Evolutionary conservation across 2,113 vertebrate species (phyloP), one percentile per base, ranked within the genome.

Genomic region (Gracilinanus agilis): DNA sequence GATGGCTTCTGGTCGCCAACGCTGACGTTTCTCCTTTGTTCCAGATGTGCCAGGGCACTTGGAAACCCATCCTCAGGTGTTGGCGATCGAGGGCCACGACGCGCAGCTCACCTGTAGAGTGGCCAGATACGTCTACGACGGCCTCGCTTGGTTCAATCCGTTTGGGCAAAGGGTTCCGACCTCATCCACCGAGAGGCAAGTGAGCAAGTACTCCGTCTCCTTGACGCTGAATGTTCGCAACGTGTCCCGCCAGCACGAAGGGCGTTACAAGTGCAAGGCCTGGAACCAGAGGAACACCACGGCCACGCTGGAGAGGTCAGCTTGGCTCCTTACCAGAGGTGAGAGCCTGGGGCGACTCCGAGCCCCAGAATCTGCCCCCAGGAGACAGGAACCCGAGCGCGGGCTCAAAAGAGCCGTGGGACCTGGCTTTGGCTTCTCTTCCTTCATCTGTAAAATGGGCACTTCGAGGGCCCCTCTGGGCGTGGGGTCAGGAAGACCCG

Each of bases 81-180:
- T 90, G 0, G 98, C 98, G 54, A 98, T 99, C 1, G 98, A 98
- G 90, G 99, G 99, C 4, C 98, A 97, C 0, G 93, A 99, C 0
- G 90, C 99, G 27, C 98, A 3, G 5, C 96, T 99, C 94, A 99
- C 98, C 88, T 99, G 99, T 97, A 94, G 97, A 24, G 99, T 98
- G 13, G 98, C 99, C 67, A 99, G 98, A 92, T 99, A 99, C 97
- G 98, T 99, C 92, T 99, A 99, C 97, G 98, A 97, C 2, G 96
- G 98, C 53, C 97, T 99, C 34, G 96, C 88, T 53, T 99, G 99
- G 99, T 95, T 98, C 53, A 96, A 98, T 95, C 98, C 99, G 16
- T 96, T 93, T 90, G 98, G 98, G 56, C 96, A 95, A 94, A 98
- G 24, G 0, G 92, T 99, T 89, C 98, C 96, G 0, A 0, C 88